A percentile compares a stretch with the other conserved stretches of the same genome.
These are phyloP conservation scores for Penaeus chinensis DNA, from an alignment of 1,140 invertebrate genomes.

Conservation along the genomic window DNA sequence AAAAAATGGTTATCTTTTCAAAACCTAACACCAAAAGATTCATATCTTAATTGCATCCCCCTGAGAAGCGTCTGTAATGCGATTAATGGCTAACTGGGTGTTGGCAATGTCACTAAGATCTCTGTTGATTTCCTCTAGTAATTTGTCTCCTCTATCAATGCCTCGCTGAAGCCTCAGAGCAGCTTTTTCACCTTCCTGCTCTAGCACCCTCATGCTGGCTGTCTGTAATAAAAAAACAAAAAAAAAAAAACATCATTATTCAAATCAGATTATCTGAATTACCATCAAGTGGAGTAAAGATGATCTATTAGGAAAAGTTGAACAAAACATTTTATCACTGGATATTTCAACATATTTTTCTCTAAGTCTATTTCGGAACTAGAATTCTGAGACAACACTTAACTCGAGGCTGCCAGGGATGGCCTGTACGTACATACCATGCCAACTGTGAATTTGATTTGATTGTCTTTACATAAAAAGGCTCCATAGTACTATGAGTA, in stretches of 20 bases:
- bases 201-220: slow-evolving; percentile 85
- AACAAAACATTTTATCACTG: too few species aligned
- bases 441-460: too few species aligned
- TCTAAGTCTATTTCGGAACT: too few species aligned
- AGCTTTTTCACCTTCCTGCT: slow-evolving; percentile 94
- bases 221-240: slow-evolving; percentile 68
- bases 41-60: slow-evolving; percentile 61
- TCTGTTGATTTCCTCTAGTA: slow-evolving; percentile 89
- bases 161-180: slow-evolving; percentile 83
- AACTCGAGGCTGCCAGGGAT: too few species aligned
- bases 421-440: too few species aligned
- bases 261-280: neutral
- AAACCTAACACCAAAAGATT: neutral
- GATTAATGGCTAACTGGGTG: slow-evolving; percentile 82
- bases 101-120: slow-evolving; percentile 94
- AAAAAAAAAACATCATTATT: neutral
- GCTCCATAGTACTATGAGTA: too few species aligned
- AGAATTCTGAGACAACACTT: too few species aligned
- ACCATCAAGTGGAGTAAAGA: neutral
- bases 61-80: slow-evolving; percentile 62
- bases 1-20: too few species aligned
- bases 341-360: too few species aligned
- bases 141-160: slow-evolving; percentile 86
- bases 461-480: too few species aligned
- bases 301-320: too few species aligned